Base-by-base conservation (phyloP, 2,113 vertebrate genomes). In the Thalassoma bifasciatum region DNA sequence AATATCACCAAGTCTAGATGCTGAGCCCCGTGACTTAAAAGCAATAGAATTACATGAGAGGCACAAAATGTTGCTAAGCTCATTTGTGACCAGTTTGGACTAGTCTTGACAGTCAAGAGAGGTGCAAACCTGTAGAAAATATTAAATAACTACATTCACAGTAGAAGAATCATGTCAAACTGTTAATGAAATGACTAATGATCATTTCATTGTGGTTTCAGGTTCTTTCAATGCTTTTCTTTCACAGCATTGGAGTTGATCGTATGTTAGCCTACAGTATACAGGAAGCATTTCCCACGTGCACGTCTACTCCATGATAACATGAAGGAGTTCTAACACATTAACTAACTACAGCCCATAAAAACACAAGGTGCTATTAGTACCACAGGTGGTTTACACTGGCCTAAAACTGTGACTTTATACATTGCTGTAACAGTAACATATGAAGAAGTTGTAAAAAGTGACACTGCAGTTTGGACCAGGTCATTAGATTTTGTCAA, bases 281-380 rank as follows among this genome's bases (percentile, higher is more conserved):
- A 85, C 30, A 59, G 71, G 72, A 81, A 72, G 72, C 36, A 59
- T 82, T 77, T 75, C 76, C 80, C 44, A 70, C 72, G 66, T 84
- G 83, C 73, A 79, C 38, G 2, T 86, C 85, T 86, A 60, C 86
- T 86, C 90, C 87, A 88, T 22, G 77, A 82, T 34, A 63, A 10
- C 61, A 91, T 75, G 88, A 86, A 88, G 75, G 88, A 71, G 80
- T 91, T 77, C 71, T 82, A 84, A 58, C 74, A 83, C 72, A 75
- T 84, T 67, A 64, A 84, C 56, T 68, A 66, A 59, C 75, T 74
- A 85, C 72, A 44, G 57, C 69, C 83, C 57, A 64, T 46, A 83
- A 26, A 82, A 40, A 79, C 52, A 61, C 13, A 64, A 62, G 80
- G 69, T 87, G 89, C 70, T 58, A 71, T 62, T 44, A 24, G 72